These are phyloP conservation scores for Phrynocephalus versicolor DNA, from an alignment of 2,113 vertebrate species.

Conservation along the genomic window DNA sequence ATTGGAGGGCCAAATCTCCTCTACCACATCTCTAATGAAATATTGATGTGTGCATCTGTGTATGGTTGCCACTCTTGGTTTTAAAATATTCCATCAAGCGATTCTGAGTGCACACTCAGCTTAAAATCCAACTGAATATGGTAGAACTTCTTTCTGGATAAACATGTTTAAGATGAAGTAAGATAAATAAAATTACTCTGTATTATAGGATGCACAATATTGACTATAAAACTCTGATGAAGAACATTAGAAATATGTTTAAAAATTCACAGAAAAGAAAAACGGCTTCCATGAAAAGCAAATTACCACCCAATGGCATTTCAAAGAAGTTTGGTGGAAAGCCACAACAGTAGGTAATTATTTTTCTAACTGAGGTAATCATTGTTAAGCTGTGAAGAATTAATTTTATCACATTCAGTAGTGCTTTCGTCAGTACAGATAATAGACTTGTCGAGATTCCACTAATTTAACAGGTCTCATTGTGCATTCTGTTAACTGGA, in stretches of 20 bases:
- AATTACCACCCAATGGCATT: constrained; percentile 27
- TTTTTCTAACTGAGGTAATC: constrained; percentile 67
- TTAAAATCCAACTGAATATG: background rate
- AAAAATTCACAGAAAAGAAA: constrained; percentile 19
- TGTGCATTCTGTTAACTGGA: constrained; percentile 43
- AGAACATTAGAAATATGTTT: constrained; percentile 13
- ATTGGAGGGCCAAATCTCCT: too few relatives aligned
- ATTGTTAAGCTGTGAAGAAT: constrained; percentile 64
- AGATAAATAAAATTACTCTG: background rate
- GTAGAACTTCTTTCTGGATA: background rate
- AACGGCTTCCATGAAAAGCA: constrained; percentile 37
- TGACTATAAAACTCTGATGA: background rate
- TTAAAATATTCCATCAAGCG: too few relatives aligned
- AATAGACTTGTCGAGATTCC: constrained; percentile 59
- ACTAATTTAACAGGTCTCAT: constrained; percentile 54
- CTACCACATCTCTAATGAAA: background rate
- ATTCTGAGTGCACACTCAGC: background rate
- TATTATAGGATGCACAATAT: constrained; percentile 9
- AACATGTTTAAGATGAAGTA: background rate
- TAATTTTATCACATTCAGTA: constrained; percentile 66
- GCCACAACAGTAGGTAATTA: constrained; percentile 63
- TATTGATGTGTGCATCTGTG: background rate
- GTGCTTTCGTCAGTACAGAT: constrained; percentile 62
- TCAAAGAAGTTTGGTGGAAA: constrained; percentile 50
- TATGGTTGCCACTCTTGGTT: background rate